A percentile compares a stretch with the other conserved stretches of the same genome.
Evolutionary conservation across 2,797 vertebrate species (phyloP).

Genomic region (Rhinophrynus dorsalis): DNA sequence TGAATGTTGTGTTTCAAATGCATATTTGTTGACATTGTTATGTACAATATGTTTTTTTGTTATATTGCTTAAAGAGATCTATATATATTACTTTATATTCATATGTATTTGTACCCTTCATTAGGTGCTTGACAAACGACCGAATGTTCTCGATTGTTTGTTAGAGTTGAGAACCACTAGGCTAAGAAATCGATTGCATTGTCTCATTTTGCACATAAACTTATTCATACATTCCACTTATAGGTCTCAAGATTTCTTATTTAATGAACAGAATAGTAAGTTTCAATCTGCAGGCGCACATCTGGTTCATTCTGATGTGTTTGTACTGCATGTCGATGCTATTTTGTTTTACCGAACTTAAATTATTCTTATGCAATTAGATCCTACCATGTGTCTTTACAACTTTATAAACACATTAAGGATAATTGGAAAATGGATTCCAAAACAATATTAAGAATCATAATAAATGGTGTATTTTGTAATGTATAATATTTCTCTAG

Average conservation of each 20-base stretch:
- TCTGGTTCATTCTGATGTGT: constrained; percentile 12
- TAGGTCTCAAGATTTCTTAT: background rate
- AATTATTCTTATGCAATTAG: constrained; percentile 23
- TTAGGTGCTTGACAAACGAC: no score
- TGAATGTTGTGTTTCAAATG: no score
- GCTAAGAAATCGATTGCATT: no score
- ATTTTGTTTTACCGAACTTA: constrained; percentile 17
- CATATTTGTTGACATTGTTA: no score
- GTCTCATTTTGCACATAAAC: no score
- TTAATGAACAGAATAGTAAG: background rate
- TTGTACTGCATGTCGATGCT: constrained; percentile 11
- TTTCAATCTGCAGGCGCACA: background rate
- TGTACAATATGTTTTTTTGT: no score
- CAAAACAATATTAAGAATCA: constrained; percentile 31
- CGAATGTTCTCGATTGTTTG: no score
- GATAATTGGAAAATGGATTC: constrained; percentile 27
- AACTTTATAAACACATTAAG: constrained; percentile 43
- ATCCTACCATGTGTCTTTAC: constrained; percentile 13
- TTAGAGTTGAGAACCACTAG: no score
- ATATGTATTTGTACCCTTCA: no score
- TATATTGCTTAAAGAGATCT: no score
- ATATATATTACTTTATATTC: no score
- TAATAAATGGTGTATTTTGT: constrained; percentile 16
- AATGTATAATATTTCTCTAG: background rate
- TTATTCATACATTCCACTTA: background rate